Evolutionary conservation across 92 coral and sea anemone genomes (phyloP), one percentile per base, ranked within the genome.

Genomic region (Bergia sp.): DNA sequence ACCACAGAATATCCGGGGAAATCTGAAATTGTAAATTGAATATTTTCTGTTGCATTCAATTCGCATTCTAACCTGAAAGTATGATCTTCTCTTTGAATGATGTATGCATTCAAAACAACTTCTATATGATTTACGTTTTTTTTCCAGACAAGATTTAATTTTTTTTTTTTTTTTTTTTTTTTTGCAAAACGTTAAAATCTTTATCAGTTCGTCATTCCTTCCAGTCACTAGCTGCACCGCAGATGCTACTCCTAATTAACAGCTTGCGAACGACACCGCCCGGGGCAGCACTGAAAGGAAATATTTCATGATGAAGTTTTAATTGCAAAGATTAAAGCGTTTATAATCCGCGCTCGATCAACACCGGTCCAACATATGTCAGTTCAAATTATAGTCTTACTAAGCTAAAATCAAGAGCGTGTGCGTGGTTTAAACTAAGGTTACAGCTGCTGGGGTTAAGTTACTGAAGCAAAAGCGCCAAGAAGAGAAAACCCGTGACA

Each of bases 281-380:
- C 12, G 42, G 61, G 87, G 87, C 87, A 47, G 43, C 43, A 44
- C 42, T 12, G 77, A 44, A 84, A 72, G 87, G 79, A 84, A 84
- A 69, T 55, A 55, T 37, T 11, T 38, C 47, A 37, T 58, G 72
- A 80, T 84, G 87, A 69, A 71, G 29, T 79, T 84, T 69, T 84
- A 84, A 84, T 84, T 84, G 87, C 87, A 45, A 69, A 69, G 65
- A 69, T 84, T 84, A 84, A 71, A 73, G 29, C 79, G 43, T 39
- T 29, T 29, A 29, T 84, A 84, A 45, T 50, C 61, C 78, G n/a
- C 66, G 47, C 77, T 72, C 87, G 78, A 45, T 84, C 79, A 84
- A 73, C 65, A 45, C 79, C 45, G 72, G 40, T 7, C 42, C 65
- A 84, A 45, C 64, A 67, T 18, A 45, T 69, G 79, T 37, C 77